A percentile compares a stretch with the other conserved stretches of the same genome.
Conservation (phyloP, 2,888 invertebrate species). For the Mesorhabditis spiculigera region DNA sequence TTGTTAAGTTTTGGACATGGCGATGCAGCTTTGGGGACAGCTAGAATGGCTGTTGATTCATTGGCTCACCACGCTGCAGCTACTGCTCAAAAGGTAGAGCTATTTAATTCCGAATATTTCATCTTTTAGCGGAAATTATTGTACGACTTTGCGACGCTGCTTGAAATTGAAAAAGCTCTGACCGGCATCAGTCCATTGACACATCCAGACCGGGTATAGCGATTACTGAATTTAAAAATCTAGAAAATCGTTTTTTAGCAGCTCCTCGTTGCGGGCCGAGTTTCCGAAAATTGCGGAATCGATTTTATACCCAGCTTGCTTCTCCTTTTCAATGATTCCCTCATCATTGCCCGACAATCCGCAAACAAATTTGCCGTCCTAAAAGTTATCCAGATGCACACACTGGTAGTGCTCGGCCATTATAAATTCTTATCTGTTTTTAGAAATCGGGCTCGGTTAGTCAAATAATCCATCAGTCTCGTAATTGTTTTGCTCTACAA, state of each 20-base stretch:
- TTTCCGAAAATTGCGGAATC: background rate
- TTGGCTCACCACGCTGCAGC: background rate
- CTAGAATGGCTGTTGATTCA: background rate
- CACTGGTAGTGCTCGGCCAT: no score
- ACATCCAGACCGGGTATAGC: constrained; percentile 2
- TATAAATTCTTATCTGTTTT: no score
- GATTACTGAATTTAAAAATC: background rate
- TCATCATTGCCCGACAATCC: background rate
- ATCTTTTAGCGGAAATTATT: constrained; percentile 1
- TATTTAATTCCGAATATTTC: background rate
- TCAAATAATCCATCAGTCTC: no score
- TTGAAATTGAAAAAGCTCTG: background rate
- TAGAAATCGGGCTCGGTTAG: no score
- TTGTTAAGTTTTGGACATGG: background rate
- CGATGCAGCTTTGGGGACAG: background rate
- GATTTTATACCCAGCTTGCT: constrained; percentile 1
- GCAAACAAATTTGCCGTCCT: no score
- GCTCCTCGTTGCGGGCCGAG: background rate
- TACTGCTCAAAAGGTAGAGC: background rate
- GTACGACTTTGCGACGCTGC: background rate
- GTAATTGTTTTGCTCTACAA: no score
- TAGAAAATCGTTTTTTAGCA: background rate
- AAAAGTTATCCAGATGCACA: no score
- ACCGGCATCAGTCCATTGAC: background rate
- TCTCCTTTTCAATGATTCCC: constrained; percentile 3